Evolutionary conservation across 2,888 invertebrate species (phyloP).

Genomic region (Euproctis similis): DNA sequence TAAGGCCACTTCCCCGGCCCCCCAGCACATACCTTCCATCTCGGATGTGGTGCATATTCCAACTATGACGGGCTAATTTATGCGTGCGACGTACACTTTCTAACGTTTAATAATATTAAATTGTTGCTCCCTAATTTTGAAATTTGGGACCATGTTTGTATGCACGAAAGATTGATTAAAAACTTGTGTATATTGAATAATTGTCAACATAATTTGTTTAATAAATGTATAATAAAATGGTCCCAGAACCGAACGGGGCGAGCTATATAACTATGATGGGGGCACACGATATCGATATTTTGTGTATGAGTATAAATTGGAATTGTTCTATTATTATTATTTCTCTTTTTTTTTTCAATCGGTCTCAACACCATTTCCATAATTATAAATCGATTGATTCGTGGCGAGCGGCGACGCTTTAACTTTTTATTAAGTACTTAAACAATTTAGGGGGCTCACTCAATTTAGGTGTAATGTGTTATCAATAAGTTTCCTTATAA

Average conservation of each 20-base stretch:
- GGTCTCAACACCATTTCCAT: slow-evolving; percentile 1
- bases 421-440: slow-evolving; percentile 40
- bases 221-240: no score
- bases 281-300: slow-evolving; percentile 13
- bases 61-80: slow-evolving; percentile 25
- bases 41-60: slow-evolving; percentile 27
- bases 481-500: slow-evolving; percentile 20
- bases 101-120: slow-evolving; percentile 12
- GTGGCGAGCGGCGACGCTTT: slow-evolving; percentile 27
- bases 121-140: slow-evolving; percentile 16
- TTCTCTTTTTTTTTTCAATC: slow-evolving; percentile 9
- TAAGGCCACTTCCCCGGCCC: no score
- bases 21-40: no score
- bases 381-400: slow-evolving; percentile 10
- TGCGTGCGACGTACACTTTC: slow-evolving; percentile 23
- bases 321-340: no score
- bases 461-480: slow-evolving; percentile 29
- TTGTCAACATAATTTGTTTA: no score
- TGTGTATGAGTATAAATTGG: slow-evolving; percentile 13
- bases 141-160: slow-evolving; percentile 24
- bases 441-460: slow-evolving; percentile 40
- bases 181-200: no score
- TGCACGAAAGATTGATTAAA: slow-evolving; percentile 7
- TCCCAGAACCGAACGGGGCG: no score
- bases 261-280: no score